A percentile compares a stretch with the other conserved stretches of the same genome.
Evolutionary conservation across 2,113 vertebrate genomes (phyloP).

Genomic region (Eclectus roratus): DNA sequence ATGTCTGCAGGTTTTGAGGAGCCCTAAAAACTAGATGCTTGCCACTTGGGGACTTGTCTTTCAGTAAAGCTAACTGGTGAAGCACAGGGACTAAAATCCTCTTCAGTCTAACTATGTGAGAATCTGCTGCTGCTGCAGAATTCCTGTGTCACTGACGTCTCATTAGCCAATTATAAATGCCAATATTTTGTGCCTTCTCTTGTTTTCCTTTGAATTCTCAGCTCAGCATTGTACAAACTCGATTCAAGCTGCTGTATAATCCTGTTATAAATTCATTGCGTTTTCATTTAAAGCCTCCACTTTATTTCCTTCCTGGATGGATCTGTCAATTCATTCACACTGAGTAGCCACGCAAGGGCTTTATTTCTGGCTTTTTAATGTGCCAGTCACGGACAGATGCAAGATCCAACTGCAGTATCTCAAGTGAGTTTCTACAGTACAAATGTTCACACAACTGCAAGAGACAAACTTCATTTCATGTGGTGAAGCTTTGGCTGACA

Average conservation of each 20-base stretch:
- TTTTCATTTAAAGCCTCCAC: slow-evolving; percentile 44
- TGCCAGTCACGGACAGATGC: slow-evolving; percentile 31
- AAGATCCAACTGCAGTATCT: slow-evolving; percentile 25
- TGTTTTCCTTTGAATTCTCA: slow-evolving; percentile 42
- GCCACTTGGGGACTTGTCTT: not conserved
- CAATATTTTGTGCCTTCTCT: slow-evolving; percentile 3
- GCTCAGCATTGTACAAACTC: not conserved
- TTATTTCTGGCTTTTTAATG: slow-evolving; percentile 49
- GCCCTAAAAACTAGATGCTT: not conserved
- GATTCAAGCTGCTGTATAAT: slow-evolving; percentile 37
- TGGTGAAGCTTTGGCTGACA: slow-evolving; percentile 36
- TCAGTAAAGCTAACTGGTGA: not conserved
- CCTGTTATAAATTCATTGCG: slow-evolving; percentile 52
- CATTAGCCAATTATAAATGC: not conserved
- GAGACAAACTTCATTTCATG: slow-evolving; percentile 50
- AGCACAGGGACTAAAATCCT: not conserved
- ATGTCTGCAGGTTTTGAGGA: not conserved
- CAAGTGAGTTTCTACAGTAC: slow-evolving; percentile 33
- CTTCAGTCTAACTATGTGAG: not conserved
- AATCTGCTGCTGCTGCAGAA: not conserved
- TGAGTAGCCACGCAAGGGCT: slow-evolving; percentile 21
- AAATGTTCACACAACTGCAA: slow-evolving; percentile 44
- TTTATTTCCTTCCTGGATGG: slow-evolving; percentile 40
- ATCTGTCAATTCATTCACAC: slow-evolving; percentile 46
- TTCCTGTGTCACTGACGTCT: not conserved